Base-by-base conservation (phyloP, 2,113 vertebrate genomes). In the Glaucidium brasilianum region DNA sequence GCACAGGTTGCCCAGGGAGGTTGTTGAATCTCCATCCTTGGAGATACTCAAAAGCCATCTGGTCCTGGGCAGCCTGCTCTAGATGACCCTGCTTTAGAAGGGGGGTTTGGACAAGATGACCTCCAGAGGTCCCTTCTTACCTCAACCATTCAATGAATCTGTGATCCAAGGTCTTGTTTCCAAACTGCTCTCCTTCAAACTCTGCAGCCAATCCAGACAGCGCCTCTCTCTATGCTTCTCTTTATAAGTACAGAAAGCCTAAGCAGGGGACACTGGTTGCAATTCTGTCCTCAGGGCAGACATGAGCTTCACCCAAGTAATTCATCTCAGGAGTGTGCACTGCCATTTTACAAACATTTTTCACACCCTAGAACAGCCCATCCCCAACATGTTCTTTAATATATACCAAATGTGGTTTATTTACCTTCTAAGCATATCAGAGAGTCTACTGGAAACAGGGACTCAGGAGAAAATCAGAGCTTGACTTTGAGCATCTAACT, bases 381-480 rank as follows among this genome's bases (percentile, higher is more conserved):
- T n/a, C 10, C n/a, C 27, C 0, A 0, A 35, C 1, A 0, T 41
- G 20, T 21, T 73, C n/a, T 59, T 72, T 50, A 43, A 62, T 9
- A 68, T 5, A n/a, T 7, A 63, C 12, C 37, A 72, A 50, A 25
- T 12, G 12, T 23, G 15, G 12, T 64, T 69, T 69, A 53, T 69
- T 71, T 49, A 64, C 22, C 25, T 63, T 73, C 12, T 17, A 75
- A 66, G 23, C 9, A 25, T 64, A 55, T 32, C 34, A 47, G 10
- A n/a, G 7, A n/a, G 25, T 29, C 27, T 55, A 64, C 23, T 50
- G 58, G 47, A n/a, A 73, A 76, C 2, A 18, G 10, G 16, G 12
- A 41, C 53, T 60, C 34, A 21, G 32, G 14, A 83, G 50, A 78
- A 93, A 89, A 10, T 1, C 25, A 37, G 32, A 16, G 23, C 2